Base-by-base conservation (phyloP, 2,797 vertebrate genomes). In the Paguma larvata region DNA sequence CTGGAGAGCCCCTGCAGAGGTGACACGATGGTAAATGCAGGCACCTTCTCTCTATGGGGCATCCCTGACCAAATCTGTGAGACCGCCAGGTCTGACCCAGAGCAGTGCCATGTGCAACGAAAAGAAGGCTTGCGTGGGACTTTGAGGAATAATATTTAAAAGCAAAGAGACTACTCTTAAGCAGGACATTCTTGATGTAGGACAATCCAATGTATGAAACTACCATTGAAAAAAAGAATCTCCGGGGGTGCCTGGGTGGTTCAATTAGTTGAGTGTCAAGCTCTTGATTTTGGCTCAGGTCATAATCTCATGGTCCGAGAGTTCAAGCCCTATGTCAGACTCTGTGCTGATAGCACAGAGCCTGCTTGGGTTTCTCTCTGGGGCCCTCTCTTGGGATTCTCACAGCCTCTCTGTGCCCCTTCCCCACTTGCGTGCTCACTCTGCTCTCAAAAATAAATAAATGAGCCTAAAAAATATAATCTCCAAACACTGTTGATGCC, bases 1-100 rank as follows among this genome's bases (percentile, higher is more conserved):
- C 11, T 7, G 34, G 44, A 63, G n/a, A 46, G 27, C 4, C 2
- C 2, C 4, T 1, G 2, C 27, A 75, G 65, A 68, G n/a, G 6
- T 0, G 5, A 13, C 0, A 0, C 1, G 16, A 51, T 8, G 0
- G 59, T 34, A 82, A 41, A 82, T 19, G 0, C 3, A 41, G 32
- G 1, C 2, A 2, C 18, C 11, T 75, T 6, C 46, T 59, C 9
- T 75, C 48, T 4, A 6, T 0, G 1, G 7, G 6, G n/a, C 4
- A 8, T 0, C 14, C 11, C 32, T 32, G 10, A 34, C 21, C 4
- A 73, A 21, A 59, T 1, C 15, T 19, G 23, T 0, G 3, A 62
- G n/a, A 67, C 32, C 2, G 16, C 15, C 51, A 73, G 10, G 34
- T 27, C 34, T 6, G 32, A 27, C 65, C 19, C 7, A 6, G 12